Evolutionary conservation across 2,113 vertebrate genomes (phyloP).

Genomic region (Eira barbara): DNA sequence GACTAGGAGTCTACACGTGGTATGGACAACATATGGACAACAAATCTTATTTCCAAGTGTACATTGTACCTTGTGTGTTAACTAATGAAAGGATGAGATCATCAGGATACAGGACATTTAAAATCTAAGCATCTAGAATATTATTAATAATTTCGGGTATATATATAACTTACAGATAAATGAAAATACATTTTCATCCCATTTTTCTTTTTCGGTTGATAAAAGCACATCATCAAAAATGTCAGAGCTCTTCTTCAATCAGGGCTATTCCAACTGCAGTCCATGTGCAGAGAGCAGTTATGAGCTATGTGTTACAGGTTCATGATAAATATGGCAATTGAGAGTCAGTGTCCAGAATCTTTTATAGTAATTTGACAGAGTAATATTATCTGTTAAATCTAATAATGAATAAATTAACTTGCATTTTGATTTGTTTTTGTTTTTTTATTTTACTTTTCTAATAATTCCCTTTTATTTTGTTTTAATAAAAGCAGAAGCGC

Average conservation of each 20-base stretch:
- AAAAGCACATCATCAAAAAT: not conserved
- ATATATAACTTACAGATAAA: not conserved
- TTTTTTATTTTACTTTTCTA: not conserved
- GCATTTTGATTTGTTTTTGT: not conserved
- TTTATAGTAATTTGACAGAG: not conserved
- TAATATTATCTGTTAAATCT: not conserved
- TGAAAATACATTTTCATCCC: not conserved
- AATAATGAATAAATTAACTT: not conserved
- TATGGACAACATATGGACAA: not conserved
- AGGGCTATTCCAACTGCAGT: not conserved
- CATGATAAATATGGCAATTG: not conserved
- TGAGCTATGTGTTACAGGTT: not conserved
- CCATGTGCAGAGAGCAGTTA: rapidly evolving
- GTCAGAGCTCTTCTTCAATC: not conserved
- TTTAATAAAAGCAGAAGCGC: not conserved
- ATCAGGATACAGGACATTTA: not conserved
- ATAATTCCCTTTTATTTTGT: not conserved
- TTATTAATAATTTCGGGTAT: not conserved
- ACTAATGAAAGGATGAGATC: not conserved
- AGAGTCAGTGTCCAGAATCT: not conserved
- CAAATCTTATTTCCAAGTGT: not conserved
- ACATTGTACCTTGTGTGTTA: not conserved
- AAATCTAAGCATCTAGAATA: not conserved
- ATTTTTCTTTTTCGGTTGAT: not conserved
- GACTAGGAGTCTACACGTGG: not conserved